Evolutionary conservation across 2,113 vertebrate genomes (phyloP), one percentile per base, ranked within the genome.

Genomic region (Peromyscus californicus): DNA sequence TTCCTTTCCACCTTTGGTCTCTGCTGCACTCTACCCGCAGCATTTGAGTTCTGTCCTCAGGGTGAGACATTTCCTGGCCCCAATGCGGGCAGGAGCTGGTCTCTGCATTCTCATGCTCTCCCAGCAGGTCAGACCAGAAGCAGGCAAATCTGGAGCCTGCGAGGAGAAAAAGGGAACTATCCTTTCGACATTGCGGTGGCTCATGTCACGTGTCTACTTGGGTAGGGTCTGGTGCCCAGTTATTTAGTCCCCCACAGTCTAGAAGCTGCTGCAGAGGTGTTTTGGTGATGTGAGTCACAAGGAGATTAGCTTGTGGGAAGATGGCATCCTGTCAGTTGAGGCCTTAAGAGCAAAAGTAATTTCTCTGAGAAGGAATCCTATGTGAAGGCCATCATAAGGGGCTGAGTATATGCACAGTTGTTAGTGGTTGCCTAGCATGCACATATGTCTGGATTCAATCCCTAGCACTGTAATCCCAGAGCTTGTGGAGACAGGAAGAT

Each of bases 311-410:
- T n/a, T 61, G 29, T 87, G 69, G 19, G 57, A 76, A 76, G 92
- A 65, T 22, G 17, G 78, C 12, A 2, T 75, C 59, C 61, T 85
- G 69, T 92, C 61, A 83, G 8, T 63, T 51, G 59, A 96, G 59
- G 36, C 19, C 22, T 72, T 57, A 51, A 45, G 45, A 94, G 67
- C 84, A 89, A 90, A n/a, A 31, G 33, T 29, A 42, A 33, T 91
- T 95, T 96, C 11, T 70, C 61, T 12, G 9, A 96, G 72, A 45
- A 94, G n/a, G 21, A 78, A 67, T 78, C 93, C 39, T 83, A 36
- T 36, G 10, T 48, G 10, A 65, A 63, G 31, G 51, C 29, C 72
- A 1, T 75, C 31, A 24, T 2, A 31, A 39, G 11, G 21, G 59
- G 39, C 59, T 85, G 17, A 65, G 39, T 9, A 5, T 85, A 15